A percentile compares a stretch with the other conserved stretches of the same genome.
Conservation (phyloP, 2,888 invertebrate species). For the Invenusta paracnida region DNA sequence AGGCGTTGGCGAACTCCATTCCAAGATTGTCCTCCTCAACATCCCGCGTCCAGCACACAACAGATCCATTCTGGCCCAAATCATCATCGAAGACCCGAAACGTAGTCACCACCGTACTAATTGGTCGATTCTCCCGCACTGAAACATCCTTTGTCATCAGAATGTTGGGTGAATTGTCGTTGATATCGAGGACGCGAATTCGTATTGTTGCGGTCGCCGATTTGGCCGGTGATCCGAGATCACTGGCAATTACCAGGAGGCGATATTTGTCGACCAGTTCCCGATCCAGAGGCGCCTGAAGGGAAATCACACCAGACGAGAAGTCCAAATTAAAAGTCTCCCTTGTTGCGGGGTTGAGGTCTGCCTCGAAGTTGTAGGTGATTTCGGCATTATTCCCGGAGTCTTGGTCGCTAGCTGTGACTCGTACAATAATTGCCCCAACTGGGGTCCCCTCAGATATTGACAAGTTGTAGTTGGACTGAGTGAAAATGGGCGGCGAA, state of each 20-base stretch:
- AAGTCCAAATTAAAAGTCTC: background rate
- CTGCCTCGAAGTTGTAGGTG: background rate
- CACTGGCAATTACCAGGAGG: background rate
- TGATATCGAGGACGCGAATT: slow-evolving; percentile 14
- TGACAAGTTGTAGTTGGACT: background rate
- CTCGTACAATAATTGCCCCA: background rate
- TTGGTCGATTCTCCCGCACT: slow-evolving; percentile 19
- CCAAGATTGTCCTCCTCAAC: background rate
- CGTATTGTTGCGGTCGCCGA: background rate
- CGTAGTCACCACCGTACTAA: slow-evolving; percentile 7
- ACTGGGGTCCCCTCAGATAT: background rate
- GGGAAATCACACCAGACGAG: background rate
- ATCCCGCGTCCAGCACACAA: slow-evolving; percentile 10
- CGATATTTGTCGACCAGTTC: background rate
- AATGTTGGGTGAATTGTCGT: background rate
- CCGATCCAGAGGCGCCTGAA: background rate
- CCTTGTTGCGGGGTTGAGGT: background rate
- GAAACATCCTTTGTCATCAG: background rate
- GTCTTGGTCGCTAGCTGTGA: background rate
- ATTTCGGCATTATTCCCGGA: background rate
- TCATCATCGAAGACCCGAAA: background rate
- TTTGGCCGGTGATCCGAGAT: background rate
- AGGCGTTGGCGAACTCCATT: background rate
- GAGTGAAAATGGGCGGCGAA: slow-evolving; percentile 12
- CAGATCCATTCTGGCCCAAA: background rate